These are phyloP conservation scores for Chrysaora quinquecirrha DNA, from an alignment of 30 jellyfish, hydroid and myxozoan genomes.

Conservation along the genomic window DNA sequence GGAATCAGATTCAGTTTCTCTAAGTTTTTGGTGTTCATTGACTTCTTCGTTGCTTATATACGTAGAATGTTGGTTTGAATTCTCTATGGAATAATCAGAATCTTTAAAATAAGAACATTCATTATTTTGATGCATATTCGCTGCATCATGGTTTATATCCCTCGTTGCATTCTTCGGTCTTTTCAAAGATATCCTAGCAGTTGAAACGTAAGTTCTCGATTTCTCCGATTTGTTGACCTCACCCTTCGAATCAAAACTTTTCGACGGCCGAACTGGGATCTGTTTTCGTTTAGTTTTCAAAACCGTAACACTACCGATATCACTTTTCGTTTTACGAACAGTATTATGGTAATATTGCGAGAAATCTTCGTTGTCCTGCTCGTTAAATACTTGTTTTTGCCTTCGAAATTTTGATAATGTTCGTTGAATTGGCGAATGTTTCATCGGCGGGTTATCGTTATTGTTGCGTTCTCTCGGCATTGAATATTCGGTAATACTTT, in stretches of 20 bases:
- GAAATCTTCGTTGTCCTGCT: not conserved
- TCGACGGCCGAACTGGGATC: slow-evolving; percentile 48
- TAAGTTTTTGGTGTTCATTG: no score
- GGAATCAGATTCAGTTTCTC: no score
- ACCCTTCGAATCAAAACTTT: slow-evolving; percentile 28
- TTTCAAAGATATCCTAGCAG: slow-evolving; percentile 3
- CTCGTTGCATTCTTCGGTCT: not conserved
- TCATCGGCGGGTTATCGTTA: slow-evolving; percentile 17
- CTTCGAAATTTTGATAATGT: slow-evolving; percentile 48
- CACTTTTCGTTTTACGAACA: slow-evolving; percentile 74
- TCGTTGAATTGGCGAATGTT: slow-evolving; percentile 20
- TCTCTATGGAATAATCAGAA: no score
- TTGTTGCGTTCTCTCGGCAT: not conserved
- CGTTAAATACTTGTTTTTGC: slow-evolving; percentile 26
- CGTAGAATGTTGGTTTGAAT: no score
- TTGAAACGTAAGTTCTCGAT: slow-evolving; percentile 1
- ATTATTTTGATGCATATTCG: not conserved
- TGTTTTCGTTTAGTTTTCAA: slow-evolving; percentile 50
- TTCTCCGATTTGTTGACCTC: not conserved
- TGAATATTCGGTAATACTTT: not conserved
- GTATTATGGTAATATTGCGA: slow-evolving; percentile 12
- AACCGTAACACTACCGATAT: slow-evolving; percentile 48
- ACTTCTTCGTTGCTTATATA: no score
- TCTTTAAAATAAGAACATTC: no score
- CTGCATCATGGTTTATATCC: not conserved